Percentiles rank a stretch among this genome's conserved stretches.
Conservation (phyloP, 2,113 vertebrate species). For the Onychorhynchus coronatus region DNA sequence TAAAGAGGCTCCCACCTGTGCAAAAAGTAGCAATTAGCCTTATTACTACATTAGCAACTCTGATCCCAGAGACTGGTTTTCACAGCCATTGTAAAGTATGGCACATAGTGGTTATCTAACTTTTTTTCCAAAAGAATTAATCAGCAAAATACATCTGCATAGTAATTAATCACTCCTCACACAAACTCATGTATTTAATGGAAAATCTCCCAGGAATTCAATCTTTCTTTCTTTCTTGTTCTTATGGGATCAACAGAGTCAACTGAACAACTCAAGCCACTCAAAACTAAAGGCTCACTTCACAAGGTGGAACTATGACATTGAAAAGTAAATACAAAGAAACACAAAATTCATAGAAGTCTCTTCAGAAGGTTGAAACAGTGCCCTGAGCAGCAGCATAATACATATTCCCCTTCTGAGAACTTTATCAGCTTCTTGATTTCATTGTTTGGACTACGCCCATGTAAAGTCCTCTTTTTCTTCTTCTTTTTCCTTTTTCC, state of each 20-base stretch:
- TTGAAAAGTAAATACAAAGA: neutral
- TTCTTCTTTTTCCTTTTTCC: rapidly evolving
- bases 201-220: neutral
- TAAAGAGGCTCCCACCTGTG: neutral
- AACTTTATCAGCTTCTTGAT: neutral
- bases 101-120: neutral
- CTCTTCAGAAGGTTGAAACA: neutral
- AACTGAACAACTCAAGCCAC: neutral
- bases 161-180: neutral
- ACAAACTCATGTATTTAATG: neutral
- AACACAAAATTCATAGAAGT: neutral
- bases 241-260: neutral
- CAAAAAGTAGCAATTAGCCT: neutral
- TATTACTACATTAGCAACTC: neutral
- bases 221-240: neutral
- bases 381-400: neutral
- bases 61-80: neutral
- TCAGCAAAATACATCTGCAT: neutral
- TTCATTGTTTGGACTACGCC: neutral
- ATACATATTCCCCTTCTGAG: neutral
- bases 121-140: neutral
- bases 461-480: rapidly evolving
- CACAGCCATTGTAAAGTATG: neutral
- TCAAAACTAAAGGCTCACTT: neutral
- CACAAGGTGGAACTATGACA: neutral